Base-by-base conservation (phyloP, 1,140 invertebrate species). In the Grapholita molesta region DNA sequence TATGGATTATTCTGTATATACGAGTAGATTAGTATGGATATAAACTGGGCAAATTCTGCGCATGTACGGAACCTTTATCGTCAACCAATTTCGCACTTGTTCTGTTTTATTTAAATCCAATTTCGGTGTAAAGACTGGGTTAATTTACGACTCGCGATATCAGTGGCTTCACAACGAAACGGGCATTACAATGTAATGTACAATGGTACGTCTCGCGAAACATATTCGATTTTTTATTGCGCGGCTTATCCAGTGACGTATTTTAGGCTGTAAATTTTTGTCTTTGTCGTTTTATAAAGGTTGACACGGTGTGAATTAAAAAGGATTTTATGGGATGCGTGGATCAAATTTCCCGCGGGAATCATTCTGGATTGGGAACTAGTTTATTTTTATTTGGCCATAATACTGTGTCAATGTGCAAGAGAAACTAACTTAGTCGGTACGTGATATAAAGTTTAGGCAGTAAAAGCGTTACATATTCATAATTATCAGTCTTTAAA, bases 181-280 rank as follows among this genome's bases (percentile, higher is more conserved):
- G 42, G 18, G 38, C 38, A n/a, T n/a, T 48, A n/a, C n/a, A n/a
- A 18, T 48, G 21, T 18, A 48, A 38, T 38, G 35, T 48, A 48
- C 42, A 48, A 48, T 48, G 18, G 42, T 48, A 48, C 15, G 21
- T 48, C 15, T 48, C 18, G 15, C 42, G 42, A 18, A 48, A 48
- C 42, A 48, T 48, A 48, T 48, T 48, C 42, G 42, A 48, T 48
- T 48, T 18, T 48, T 48, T 48, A 48, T 48, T 48, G 42, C 42
- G 9, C n/a, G 42, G 42, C 42, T 48, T 48, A 48, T 48, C 42
- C 42, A 48, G 42, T 48, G 42, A 48, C 42, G 42, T 48, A 48
- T 48, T 48, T 48, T 48, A 48, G 42, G 42, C 42, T n/a, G 42
- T 48, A 48, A 48, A 48, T 48, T 48, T 48, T 48, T 18, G 42